Percentiles rank a stretch among this genome's conserved stretches.
Conservation (phyloP, 2,888 invertebrate genomes). For the Rotaria sp. region DNA sequence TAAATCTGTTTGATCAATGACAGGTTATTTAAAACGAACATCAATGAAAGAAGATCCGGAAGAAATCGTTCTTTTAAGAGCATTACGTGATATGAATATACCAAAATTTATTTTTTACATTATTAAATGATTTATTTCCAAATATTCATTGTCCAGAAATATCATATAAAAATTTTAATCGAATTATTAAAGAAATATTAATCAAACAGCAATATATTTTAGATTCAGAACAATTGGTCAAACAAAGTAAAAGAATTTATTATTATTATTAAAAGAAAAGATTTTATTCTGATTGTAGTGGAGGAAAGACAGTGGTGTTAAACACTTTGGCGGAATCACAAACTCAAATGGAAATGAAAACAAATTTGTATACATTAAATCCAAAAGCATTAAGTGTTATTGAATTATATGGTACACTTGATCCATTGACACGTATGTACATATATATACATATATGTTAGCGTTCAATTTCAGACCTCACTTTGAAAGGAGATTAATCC, state of each 20-base stretch:
- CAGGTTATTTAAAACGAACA: slow-evolving; percentile 88
- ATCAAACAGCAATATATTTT: slow-evolving; percentile 78
- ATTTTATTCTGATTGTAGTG: neutral
- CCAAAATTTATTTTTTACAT: slow-evolving; percentile 95
- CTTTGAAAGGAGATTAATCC: no score
- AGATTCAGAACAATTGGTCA: slow-evolving; percentile 93
- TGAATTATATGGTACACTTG: slow-evolving; percentile 89
- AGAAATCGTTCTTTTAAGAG: slow-evolving; percentile 80
- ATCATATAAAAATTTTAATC: slow-evolving; percentile 65
- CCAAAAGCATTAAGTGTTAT: slow-evolving; percentile 95
- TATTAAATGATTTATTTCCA: slow-evolving; percentile 96
- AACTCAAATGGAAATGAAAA: slow-evolving; percentile 39
- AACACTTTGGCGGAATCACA: slow-evolving; percentile 38
- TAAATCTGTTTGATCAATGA: slow-evolving; percentile 91
- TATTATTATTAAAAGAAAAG: neutral
- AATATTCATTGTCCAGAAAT: slow-evolving; percentile 65
- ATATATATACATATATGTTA: slow-evolving; percentile 72
- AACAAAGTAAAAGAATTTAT: slow-evolving; percentile 11
- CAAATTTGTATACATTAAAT: slow-evolving; percentile 77
- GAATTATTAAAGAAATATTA: slow-evolving; percentile 77
- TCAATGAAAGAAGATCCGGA: slow-evolving; percentile 44
- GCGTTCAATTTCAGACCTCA: no score
- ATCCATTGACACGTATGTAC: slow-evolving; percentile 87
- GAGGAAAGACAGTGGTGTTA: slow-evolving; percentile 42
- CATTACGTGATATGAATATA: slow-evolving; percentile 98